Base-by-base conservation (phyloP, 2,113 vertebrate genomes). In the Fulmarus glacialis region DNA sequence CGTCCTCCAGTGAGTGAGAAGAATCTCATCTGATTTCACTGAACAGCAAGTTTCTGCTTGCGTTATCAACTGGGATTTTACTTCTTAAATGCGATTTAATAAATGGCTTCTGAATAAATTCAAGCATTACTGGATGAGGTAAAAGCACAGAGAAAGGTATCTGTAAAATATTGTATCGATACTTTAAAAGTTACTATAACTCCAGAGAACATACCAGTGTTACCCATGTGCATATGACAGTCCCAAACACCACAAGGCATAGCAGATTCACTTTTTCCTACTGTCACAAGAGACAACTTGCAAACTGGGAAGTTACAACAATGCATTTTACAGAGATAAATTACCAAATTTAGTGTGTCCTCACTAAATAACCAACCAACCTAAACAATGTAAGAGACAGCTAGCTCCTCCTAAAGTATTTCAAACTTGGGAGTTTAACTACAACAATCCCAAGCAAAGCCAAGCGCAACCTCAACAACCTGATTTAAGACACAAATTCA, bases 161-260 rank as follows among this genome's bases (percentile, higher is more conserved):
- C 22, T 15, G 16, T 66, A 59, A 92, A 77, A 70, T 29, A 60
- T 2, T 5, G 2, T 19, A 47, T 0, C 6, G 1, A 43, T 26
- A 43, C 36, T 70, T 70, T 53, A 21, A 2, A 47, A 63, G 29
- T 68, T 45, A 45, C 27, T 60, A 0, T 34, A 70, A 73, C 18
- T 72, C 29, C 15, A 11, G 43, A 24, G 6, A 82, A 79, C 16
- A 55, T 50, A 40, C 6, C 34, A 45, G 8, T 6, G 9, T 13
- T 52, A 55, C 15, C 26, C 12, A 47, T 0, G 0, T 14, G 3
- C 13, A 14, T 2, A 9, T 12, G 8, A 60, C 22, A 67, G 27
- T 27, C 15, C 15, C 26, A 12, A 45, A 43, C 24, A 62, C 14
- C 16, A 47, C 14, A 58, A 5, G 2, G 32, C 19, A 50, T 0